These are phyloP conservation scores for Phycodurus eques DNA, from an alignment of 2,113 vertebrate genomes.

Conservation along the genomic window DNA sequence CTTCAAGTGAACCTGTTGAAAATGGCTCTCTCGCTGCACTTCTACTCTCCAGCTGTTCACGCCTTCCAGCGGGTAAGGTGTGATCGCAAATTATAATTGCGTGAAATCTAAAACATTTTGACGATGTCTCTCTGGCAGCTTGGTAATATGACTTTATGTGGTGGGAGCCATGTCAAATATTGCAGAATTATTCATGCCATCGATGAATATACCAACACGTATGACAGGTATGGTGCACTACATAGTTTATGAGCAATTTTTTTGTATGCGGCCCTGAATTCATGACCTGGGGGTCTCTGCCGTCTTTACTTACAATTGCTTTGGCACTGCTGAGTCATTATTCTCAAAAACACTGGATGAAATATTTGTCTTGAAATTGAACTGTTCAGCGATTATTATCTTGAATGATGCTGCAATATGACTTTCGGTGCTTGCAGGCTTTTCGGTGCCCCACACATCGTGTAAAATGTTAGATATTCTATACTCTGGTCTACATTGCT, in stretches of 20 bases:
- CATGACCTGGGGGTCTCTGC: neutral
- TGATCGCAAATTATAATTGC: conserved; percentile 2
- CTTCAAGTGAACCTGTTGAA: conserved; percentile 87
- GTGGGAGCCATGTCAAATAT: neutral
- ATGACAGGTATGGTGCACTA: conserved; percentile 2
- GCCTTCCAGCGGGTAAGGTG: conserved; percentile 88
- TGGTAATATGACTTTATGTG: neutral
- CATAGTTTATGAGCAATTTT: neutral
- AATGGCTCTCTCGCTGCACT: conserved; percentile 84
- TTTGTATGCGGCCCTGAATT: neutral
- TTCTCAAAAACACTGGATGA: conserved; percentile 13
- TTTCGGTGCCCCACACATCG: neutral
- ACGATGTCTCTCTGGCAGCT: neutral
- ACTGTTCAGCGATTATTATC: conserved; percentile 22
- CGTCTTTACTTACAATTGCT: conserved; percentile 8
- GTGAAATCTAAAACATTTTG: neutral
- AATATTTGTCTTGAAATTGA: conserved; percentile 16
- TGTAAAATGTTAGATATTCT: neutral
- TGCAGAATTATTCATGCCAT: conserved; percentile 1
- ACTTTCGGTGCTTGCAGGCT: neutral
- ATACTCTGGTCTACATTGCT: neutral
- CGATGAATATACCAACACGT: neutral
- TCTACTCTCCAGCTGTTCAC: conserved; percentile 86
- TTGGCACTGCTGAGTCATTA: neutral
- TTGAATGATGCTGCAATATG: conserved; percentile 12